A percentile compares a stretch with the other conserved stretches of the same genome.
phyloP scores from a whole-genome alignment of 2,888 invertebrate genomes.

The Leptogaster cylindrica region DNA sequence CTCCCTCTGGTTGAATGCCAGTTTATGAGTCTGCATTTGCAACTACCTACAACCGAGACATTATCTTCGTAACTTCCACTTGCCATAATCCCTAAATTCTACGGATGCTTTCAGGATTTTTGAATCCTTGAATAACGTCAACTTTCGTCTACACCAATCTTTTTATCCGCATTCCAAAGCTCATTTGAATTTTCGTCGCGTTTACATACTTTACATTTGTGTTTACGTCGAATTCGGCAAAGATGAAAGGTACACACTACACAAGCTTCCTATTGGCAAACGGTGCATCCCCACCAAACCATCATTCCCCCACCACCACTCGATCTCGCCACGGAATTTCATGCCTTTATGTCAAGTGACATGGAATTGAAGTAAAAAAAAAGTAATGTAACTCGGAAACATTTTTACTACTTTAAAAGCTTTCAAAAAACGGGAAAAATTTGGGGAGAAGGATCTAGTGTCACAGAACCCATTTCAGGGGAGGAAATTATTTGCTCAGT shows the following conservation, averaged over 20 bases:
- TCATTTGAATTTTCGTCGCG: slow-evolving; percentile 20
- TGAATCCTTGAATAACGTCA: slow-evolving; percentile 18
- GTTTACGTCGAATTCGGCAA: not conserved
- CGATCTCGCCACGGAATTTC: not conserved
- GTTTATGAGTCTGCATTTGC: not conserved
- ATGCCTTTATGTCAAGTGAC: slow-evolving; percentile 13
- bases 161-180: not conserved
- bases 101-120: slow-evolving; percentile 1
- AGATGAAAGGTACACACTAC: slow-evolving; percentile 22
- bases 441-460: too few relatives aligned
- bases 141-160: slow-evolving; percentile 1
- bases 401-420: too few relatives aligned
- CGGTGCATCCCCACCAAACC: too few relatives aligned
- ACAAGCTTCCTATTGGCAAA: too few relatives aligned
- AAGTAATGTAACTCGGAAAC: too few relatives aligned
- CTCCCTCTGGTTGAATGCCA: not conserved
- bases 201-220: slow-evolving; percentile 7
- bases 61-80: slow-evolving; percentile 13
- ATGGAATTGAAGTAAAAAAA: slow-evolving; percentile 16
- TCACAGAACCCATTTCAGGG: too few relatives aligned
- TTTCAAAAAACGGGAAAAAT: too few relatives aligned
- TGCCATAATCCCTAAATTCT: too few relatives aligned
- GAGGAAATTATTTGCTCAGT: too few relatives aligned
- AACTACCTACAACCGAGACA: not conserved
- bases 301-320: not conserved